Evolutionary conservation across 2,888 invertebrate species (phyloP), one percentile per base, ranked within the genome.

Genomic region (Cephus nigrinus): DNA sequence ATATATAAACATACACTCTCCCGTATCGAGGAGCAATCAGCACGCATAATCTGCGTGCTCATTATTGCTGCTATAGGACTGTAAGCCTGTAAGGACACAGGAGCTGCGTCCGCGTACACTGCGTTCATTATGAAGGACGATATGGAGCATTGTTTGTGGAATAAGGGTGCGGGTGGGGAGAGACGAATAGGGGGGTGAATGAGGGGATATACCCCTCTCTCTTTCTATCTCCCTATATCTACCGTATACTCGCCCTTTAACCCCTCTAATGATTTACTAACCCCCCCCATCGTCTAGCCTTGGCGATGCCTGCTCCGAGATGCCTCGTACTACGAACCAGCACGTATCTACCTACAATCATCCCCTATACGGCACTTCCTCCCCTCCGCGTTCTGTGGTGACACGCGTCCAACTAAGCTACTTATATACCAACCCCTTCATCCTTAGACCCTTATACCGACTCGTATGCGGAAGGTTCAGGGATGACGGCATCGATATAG

Each of bases 31-130:
- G 87, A 87, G 88, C 89, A 90, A 91, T 91, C 91, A 89, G 86
- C 86, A 88, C 90, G 90, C 91, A 91, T 91, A 91, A 91, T 90
- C 91, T 89, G 87, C 91, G 90, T 90, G 87, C 90, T 91, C 90
- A 91, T 91, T 91, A 91, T 91, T 90, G 85, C 88, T 87, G 40
- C 40, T 23, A 23, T 55, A 85, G 87, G 86, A 86, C 87, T 89
- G 86, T 84, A 83, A 84, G 88, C 40, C 40, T 31, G 71, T 71
- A 71, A 87, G 88, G 87, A 85, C 85, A 83, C 83, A 78, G 82
- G 81, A 11, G 80, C 81, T 76, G 81, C 74, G 79, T 77, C 75
- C 82, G 80, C 79, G 80, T 81, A 83, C 83, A 83, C 82, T 87
- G 81, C 87, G 88, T 90, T 91, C 91, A 91, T 91, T 91, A 91